Evolutionary conservation across 2,888 invertebrate genomes (phyloP).

Genomic region (Rhagophthalmus giganteus): DNA sequence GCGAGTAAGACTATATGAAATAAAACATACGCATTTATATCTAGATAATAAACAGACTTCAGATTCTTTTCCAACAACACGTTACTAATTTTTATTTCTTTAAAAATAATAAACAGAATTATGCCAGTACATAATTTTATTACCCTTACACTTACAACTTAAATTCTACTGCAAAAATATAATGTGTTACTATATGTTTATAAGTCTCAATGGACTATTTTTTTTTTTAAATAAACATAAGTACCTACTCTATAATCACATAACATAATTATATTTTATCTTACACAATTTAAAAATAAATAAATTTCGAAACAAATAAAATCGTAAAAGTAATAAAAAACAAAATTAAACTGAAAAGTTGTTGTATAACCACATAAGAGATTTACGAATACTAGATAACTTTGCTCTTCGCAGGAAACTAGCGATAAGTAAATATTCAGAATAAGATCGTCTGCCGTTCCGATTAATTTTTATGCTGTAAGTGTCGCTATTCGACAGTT

Average conservation of each 20-base stretch:
- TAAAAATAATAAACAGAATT: too few relatives aligned
- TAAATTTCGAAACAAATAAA: not conserved
- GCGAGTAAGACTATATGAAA: too few relatives aligned
- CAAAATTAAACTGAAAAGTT: conserved; percentile 35
- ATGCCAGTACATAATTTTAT: too few relatives aligned
- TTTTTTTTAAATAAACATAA: too few relatives aligned
- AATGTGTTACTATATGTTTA: too few relatives aligned
- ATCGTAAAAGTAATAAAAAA: not conserved
- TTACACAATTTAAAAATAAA: not conserved
- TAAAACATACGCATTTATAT: too few relatives aligned
- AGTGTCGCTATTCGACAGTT: conserved; percentile 17
- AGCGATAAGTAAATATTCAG: conserved; percentile 72
- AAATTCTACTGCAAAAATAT: too few relatives aligned
- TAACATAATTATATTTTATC: not conserved
- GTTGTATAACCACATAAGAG: conserved; percentile 67
- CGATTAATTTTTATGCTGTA: conserved; percentile 2
- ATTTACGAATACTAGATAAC: conserved; percentile 63
- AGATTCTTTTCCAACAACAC: too few relatives aligned
- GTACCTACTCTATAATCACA: not conserved
- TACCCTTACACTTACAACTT: too few relatives aligned
- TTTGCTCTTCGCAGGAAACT: conserved; percentile 69
- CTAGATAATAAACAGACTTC: too few relatives aligned
- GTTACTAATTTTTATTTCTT: too few relatives aligned
- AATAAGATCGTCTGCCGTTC: conserved; percentile 64
- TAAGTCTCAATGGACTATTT: too few relatives aligned